phyloP scores from a whole-genome alignment of 2,888 invertebrate genomes.

The Eumacrocentrus americanus region DNA sequence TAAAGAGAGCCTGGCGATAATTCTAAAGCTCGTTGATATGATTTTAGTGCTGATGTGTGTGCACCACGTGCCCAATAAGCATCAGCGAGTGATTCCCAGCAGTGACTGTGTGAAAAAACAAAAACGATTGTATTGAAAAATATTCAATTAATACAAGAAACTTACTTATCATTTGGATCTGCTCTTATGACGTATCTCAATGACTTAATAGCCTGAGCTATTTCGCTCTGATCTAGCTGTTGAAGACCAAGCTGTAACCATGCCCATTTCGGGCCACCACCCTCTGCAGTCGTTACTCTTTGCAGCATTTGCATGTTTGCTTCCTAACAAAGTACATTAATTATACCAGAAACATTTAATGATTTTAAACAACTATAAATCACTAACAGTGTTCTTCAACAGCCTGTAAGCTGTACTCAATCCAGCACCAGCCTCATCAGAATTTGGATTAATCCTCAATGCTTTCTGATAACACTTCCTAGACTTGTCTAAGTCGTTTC shows the following conservation, averaged over 20 bases:
- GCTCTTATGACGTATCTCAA: slow-evolving; percentile 76
- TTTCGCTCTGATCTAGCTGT: slow-evolving; percentile 75
- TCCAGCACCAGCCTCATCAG: slow-evolving; percentile 72
- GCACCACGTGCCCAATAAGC: slow-evolving; percentile 89
- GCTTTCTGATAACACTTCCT: slow-evolving; percentile 86
- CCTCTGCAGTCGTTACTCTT: slow-evolving; percentile 62
- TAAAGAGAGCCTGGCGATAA: slow-evolving; percentile 71
- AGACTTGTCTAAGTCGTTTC: slow-evolving; percentile 74
- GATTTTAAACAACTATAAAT: too few species aligned
- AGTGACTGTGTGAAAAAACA: slow-evolving; percentile 63
- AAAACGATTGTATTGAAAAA: slow-evolving; percentile 1
- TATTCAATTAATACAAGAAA: neutral
- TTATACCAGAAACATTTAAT: too few species aligned
- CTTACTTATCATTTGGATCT: slow-evolving; percentile 72
- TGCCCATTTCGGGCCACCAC: slow-evolving; percentile 73
- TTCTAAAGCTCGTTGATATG: slow-evolving; percentile 79
- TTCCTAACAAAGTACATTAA: slow-evolving; percentile 59
- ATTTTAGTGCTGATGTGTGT: slow-evolving; percentile 86
- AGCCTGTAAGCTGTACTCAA: slow-evolving; percentile 79
- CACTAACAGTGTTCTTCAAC: slow-evolving; percentile 68
- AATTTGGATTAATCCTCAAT: slow-evolving; percentile 73
- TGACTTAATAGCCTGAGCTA: slow-evolving; percentile 76
- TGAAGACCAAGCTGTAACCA: slow-evolving; percentile 84
- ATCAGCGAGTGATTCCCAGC: slow-evolving; percentile 91
- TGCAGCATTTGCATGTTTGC: slow-evolving; percentile 69